phyloP scores from a whole-genome alignment of 2,797 vertebrate genomes.

The Mareca penelope region DNA sequence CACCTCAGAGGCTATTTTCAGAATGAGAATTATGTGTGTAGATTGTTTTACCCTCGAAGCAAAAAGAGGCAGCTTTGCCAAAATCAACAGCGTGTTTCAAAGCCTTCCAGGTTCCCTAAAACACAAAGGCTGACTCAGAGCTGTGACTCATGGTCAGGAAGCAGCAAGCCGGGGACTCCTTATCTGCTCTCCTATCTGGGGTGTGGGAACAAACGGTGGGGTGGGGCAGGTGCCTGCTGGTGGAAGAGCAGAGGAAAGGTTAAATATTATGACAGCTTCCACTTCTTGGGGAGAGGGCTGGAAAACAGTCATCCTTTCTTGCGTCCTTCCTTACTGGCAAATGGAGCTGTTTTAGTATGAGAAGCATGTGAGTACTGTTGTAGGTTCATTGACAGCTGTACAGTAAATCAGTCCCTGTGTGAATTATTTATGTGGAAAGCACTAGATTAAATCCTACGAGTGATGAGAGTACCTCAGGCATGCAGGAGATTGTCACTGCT shows the following conservation, averaged over 20 bases:
- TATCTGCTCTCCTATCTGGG: constrained; percentile 76
- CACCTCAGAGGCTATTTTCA: constrained; percentile 62
- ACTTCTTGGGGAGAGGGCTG: constrained; percentile 25
- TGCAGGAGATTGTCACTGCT: background rate
- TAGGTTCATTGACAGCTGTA: background rate
- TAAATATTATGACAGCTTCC: constrained; percentile 51
- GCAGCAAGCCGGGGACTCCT: constrained; percentile 64
- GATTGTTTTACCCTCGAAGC: constrained; percentile 70
- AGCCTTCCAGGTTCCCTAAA: constrained; percentile 77
- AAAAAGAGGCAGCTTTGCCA: constrained; percentile 62
- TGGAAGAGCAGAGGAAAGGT: constrained; percentile 52
- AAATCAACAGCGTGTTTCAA: constrained; percentile 75
- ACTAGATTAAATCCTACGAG: background rate
- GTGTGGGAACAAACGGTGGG: constrained; percentile 55
- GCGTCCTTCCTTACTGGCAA: background rate
- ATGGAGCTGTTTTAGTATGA: background rate
- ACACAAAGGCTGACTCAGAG: constrained; percentile 82
- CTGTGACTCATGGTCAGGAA: constrained; percentile 79
- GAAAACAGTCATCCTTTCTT: constrained; percentile 17
- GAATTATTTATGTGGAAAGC: background rate
- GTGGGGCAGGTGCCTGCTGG: background rate
- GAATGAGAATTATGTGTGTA: constrained; percentile 54
- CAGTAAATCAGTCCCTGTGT: background rate
- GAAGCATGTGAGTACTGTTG: background rate
- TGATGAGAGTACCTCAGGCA: background rate